These are phyloP conservation scores for Crocodylus rhombifer DNA, from an alignment of 2,797 vertebrate species.

Conservation along the genomic window DNA sequence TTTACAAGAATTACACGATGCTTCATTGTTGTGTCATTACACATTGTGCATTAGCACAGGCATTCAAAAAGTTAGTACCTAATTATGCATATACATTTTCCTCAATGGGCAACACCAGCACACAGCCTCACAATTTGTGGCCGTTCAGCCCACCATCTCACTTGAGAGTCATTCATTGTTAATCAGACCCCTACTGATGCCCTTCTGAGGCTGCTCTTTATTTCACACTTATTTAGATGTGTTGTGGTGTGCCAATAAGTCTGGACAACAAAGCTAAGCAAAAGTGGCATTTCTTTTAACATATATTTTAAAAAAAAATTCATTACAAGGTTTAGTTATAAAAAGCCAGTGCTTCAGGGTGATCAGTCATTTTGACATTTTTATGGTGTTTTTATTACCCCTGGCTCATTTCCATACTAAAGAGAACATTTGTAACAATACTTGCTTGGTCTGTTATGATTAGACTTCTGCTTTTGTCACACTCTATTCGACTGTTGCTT, in stretches of 20 bases:
- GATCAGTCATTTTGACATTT: slow-evolving; percentile 76
- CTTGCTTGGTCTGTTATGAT: slow-evolving; percentile 54
- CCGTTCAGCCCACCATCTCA: background rate
- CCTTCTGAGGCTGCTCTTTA: slow-evolving; percentile 14
- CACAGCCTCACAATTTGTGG: slow-evolving; percentile 17
- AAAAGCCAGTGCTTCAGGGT: slow-evolving; percentile 11
- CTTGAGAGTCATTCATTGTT: background rate
- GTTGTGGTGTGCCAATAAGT: slow-evolving; percentile 24
- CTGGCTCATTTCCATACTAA: slow-evolving; percentile 76
- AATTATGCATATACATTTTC: slow-evolving; percentile 48
- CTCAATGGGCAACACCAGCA: slow-evolving; percentile 20
- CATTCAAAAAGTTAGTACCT: slow-evolving; percentile 63
- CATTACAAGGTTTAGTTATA: slow-evolving; percentile 61
- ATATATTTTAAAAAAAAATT: slow-evolving; percentile 4
- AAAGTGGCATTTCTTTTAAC: slow-evolving; percentile 63
- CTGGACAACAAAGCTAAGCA: slow-evolving; percentile 43
- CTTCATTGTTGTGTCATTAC: slow-evolving; percentile 67
- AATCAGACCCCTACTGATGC: slow-evolving; percentile 9
- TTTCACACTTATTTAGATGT: slow-evolving; percentile 13
- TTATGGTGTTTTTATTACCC: slow-evolving; percentile 75
- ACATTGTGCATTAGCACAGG: slow-evolving; percentile 43
- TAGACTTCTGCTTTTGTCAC: slow-evolving; percentile 31
- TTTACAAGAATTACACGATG: slow-evolving; percentile 26
- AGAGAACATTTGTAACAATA: slow-evolving; percentile 71
- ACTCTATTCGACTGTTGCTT: slow-evolving; percentile 61